Percentiles rank a stretch among this genome's conserved stretches.
phyloP scores from a whole-genome alignment of 2,113 vertebrate species.

The Saguinus midas region DNA sequence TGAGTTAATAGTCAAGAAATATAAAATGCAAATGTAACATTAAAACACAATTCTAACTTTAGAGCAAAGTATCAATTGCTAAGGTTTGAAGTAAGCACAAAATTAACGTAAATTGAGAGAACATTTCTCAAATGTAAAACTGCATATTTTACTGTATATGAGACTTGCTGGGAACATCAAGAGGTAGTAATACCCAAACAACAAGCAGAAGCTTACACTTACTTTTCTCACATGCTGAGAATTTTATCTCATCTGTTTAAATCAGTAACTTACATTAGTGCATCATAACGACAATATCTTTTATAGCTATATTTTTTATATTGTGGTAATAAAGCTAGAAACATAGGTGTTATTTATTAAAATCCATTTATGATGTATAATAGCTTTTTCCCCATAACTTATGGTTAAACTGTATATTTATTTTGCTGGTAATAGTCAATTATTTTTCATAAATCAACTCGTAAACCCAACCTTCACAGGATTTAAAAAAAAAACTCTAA shows the following conservation, averaged over 20 bases:
- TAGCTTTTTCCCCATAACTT: background rate
- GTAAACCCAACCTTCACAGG: background rate
- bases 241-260: slow-evolving; percentile 43
- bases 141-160: background rate
- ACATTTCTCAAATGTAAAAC: slow-evolving; percentile 30
- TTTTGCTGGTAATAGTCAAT: background rate
- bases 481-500: background rate
- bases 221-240: background rate
- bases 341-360: background rate
- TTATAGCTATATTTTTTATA: background rate
- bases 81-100: slow-evolving; percentile 39
- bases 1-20: slow-evolving; percentile 28
- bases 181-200: background rate
- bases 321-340: background rate
- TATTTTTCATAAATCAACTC: slow-evolving; percentile 1
- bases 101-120: slow-evolving; percentile 20
- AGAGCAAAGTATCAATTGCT: slow-evolving; percentile 38
- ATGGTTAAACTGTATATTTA: background rate
- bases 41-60: slow-evolving; percentile 54
- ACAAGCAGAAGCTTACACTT: background rate
- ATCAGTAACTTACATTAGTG: background rate
- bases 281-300: background rate
- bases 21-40: slow-evolving; percentile 39
- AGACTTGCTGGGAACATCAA: background rate
- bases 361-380: background rate